Base-by-base conservation (phyloP, 2,797 vertebrate genomes). In the Cuniculus paca region DNA sequence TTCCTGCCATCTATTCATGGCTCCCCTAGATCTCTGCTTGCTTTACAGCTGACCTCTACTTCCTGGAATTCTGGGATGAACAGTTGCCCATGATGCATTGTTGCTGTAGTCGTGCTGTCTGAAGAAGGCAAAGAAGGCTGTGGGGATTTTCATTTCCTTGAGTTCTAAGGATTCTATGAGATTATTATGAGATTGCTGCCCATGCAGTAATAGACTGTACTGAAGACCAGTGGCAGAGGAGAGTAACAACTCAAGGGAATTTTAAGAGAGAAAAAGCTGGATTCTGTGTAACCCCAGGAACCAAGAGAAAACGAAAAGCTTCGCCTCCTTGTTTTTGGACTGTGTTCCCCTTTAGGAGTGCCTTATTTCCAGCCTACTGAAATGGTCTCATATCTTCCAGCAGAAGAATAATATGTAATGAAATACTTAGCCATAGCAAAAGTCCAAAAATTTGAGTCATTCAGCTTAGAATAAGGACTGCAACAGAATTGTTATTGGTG, bases 281-380 rank as follows among this genome's bases (percentile, higher is more conserved):
- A 75, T 90, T 95, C 16, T 91, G 48, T n/a, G 63, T 39, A 39
- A 60, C 34, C 50, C 58, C 26, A 74, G 84, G 93, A 87, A 94
- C 12, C 1, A 65, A 94, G 36, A 16, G 5, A 79, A 72, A 80
- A 70, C 12, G n/a, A 52, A 48, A 90, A 42, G 6, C 9, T 68
- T 72, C 45, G 48, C 13, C 16, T 84, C 77, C 28, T 85, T 68
- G 6, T 50, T 34, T 54, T 58, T 63, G 63, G 61, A 61, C 68
- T 93, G 50, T 34, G 52, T 11, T 82, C 8, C 28, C n/a, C 19
- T 83, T 88, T 54, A 68, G 39, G 56, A 96, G 78, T 52, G 45
- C 14, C 4, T 68, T 63, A 52, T 58, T 39, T 79, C 26, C 6
- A 52, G n/a, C n/a, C 42, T 26, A 5, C 31, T 26, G 14, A 8